Evolutionary conservation across 1,140 invertebrate genomes (phyloP).

Genomic region (Drosophila yakuba): DNA sequence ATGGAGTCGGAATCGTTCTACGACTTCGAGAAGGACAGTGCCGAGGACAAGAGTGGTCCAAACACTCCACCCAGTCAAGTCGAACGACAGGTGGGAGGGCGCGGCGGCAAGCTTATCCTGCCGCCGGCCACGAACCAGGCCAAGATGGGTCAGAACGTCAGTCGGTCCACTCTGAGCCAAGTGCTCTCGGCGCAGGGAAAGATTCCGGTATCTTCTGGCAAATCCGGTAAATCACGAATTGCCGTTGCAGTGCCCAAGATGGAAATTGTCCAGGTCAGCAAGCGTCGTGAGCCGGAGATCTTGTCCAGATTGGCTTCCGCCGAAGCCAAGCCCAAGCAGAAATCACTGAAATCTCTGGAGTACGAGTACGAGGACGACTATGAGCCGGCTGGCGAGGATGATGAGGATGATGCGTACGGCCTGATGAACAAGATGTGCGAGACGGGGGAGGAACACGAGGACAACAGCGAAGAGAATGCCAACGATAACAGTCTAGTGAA

Average conservation of each 20-base stretch:
- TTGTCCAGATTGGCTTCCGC: conserved; percentile 20
- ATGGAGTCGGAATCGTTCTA: conserved; percentile 61
- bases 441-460: conserved; percentile 24
- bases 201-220: conserved; percentile 3
- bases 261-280: conserved; percentile 12
- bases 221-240: neutral
- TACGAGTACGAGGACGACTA: conserved; percentile 63
- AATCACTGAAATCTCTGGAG: conserved; percentile 41
- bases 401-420: conserved; percentile 29
- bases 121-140: conserved; percentile 45
- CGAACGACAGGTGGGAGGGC: conserved; percentile 27
- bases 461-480: conserved; percentile 33
- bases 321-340: conserved; percentile 42
- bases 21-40: conserved; percentile 64
- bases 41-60: conserved; percentile 39
- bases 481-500: conserved; percentile 38
- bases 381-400: conserved; percentile 42
- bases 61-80: neutral
- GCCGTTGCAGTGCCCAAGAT: neutral
- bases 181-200: conserved; percentile 32
- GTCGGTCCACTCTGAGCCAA: conserved; percentile 44
- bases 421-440: conserved; percentile 38
- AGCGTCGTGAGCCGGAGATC: conserved; percentile 36
- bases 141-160: conserved; percentile 23
- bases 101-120: conserved; percentile 47